Base-by-base conservation (phyloP, 2,888 invertebrate genomes). In the Resseliella maxima region DNA sequence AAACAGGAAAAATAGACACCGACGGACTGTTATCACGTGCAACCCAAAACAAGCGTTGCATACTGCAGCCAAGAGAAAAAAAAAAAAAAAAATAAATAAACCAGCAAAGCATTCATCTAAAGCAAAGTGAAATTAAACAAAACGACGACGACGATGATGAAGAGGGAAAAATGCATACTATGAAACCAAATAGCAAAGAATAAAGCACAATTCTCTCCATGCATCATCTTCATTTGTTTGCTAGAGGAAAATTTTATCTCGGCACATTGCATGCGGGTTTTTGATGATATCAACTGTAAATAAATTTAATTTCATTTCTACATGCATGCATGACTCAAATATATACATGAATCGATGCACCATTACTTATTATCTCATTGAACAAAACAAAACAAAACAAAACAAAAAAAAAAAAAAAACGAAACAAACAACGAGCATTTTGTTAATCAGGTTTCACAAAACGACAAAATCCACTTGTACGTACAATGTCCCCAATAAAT, bases 1-100 rank as follows among this genome's bases (percentile, higher is more conserved):
- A 72, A 72, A 72, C 72, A 31, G n/a, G 72, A 72, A 72, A 72
- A 72, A 72, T 72, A 72, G 72, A 72, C 72, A 72, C 35, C 72
- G 15, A 72, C 31, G 59, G 31, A 72, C 8, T n/a, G 27, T 72
- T 72, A 72, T 72, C 72, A 72, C 72, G 72, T 72, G 72, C 72
- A 31, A 24, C 59, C 15, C 2, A 72, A 15, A 72, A 27, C 31
- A 72, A 72, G 31, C 31, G 46, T 18, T 15, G 1, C 46, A 18
- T 3, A 21, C 1, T 1, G 18, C 72, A 31, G n/a, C 12, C 46
- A 50, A 31, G 15, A 72, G 10, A 31, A 3, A 12, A 72, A n/a
- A 5, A 72, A 31, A 1, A 31, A 72, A 10, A 15, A n/a, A 3
- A 72, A 72, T 24, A 59, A 59, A 24, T 24, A n/a, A 24, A 24